Evolutionary conservation across 2,113 vertebrate genomes (phyloP), one percentile per base, ranked within the genome.

Genomic region (Noctilio leporinus): DNA sequence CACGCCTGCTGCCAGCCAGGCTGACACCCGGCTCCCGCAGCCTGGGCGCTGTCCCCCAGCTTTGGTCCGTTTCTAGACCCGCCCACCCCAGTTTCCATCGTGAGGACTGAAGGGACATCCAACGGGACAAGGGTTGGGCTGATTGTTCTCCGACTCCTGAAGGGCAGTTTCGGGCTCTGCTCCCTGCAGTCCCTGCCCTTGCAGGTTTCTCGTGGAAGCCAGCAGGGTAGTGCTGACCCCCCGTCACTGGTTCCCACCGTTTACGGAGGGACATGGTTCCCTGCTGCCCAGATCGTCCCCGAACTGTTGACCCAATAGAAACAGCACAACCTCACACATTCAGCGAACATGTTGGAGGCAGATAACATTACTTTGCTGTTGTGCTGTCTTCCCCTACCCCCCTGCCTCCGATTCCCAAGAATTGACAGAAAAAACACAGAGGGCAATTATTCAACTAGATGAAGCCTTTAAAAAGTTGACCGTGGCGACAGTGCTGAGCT

Each of bases 241-340:
- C 49, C 0, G 11, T 26, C 30, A 15, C 33, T 35, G 40, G 11
- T 43, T 65, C 45, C 73, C 30, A 65, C 16, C n/a, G 81, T 33
- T 15, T 14, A 38, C 12, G 19, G 82, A n/a, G 45, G 51, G 30
- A 26, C 62, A 30, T 11, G 30, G 28, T 51, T 81, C 20, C n/a
- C 26, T 35, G 16, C 51, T 40, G 49, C 33, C 70, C 55, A 19
- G 15, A 22, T 33, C 64, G n/a, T n/a, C 62, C 86, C 64, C 33
- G 38, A 96, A 65, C 59, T 91, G 24, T 85, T 87, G 76, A 65
- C 85, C 70, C 64, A 43, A 70, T 12, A 47, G 45, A 78, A 80
- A 59, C 64, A 84, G 35, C 47, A 33, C 38, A 86, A 91, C 49
- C 65, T 84, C 33, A 51, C n/a, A 22, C n/a, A 10, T 53, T 35